Percentiles rank a stretch among this genome's conserved stretches.
phyloP scores from a whole-genome alignment of 2,113 vertebrate species.

The Xenopus borealis region DNA sequence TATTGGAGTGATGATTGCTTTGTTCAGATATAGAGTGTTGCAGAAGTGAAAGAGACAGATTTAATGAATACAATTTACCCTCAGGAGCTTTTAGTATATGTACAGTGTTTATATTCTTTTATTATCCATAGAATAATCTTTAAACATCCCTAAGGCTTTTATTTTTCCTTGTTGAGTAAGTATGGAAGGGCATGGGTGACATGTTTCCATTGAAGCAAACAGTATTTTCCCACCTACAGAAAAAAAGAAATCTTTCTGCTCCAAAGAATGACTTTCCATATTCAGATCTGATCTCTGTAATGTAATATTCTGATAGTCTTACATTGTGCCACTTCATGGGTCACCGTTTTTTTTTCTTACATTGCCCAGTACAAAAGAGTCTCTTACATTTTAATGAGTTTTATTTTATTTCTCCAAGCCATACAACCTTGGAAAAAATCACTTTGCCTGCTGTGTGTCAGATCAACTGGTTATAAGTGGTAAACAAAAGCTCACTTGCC shows the following conservation, averaged over 20 bases:
- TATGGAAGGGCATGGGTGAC: background rate
- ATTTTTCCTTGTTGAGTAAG: background rate
- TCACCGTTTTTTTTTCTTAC: background rate
- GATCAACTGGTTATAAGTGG: conserved; percentile 1
- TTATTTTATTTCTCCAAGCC: background rate
- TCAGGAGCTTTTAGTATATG: background rate
- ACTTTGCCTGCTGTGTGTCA: background rate
- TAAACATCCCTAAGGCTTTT: background rate
- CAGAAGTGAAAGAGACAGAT: background rate
- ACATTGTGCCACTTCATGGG: background rate
- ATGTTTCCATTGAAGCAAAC: background rate
- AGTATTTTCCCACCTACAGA: background rate
- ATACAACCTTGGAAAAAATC: background rate
- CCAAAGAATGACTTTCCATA: background rate
- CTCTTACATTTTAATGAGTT: background rate
- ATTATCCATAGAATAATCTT: background rate
- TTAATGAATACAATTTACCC: background rate
- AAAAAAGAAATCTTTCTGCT: background rate
- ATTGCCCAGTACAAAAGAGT: background rate
- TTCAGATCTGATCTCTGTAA: background rate
- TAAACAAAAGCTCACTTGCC: background rate
- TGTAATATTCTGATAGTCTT: background rate
- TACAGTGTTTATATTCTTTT: background rate
- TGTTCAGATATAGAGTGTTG: background rate
- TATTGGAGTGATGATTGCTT: background rate